Evolutionary conservation across 2,113 vertebrate genomes (phyloP).

Genomic region (Talpa occidentalis): DNA sequence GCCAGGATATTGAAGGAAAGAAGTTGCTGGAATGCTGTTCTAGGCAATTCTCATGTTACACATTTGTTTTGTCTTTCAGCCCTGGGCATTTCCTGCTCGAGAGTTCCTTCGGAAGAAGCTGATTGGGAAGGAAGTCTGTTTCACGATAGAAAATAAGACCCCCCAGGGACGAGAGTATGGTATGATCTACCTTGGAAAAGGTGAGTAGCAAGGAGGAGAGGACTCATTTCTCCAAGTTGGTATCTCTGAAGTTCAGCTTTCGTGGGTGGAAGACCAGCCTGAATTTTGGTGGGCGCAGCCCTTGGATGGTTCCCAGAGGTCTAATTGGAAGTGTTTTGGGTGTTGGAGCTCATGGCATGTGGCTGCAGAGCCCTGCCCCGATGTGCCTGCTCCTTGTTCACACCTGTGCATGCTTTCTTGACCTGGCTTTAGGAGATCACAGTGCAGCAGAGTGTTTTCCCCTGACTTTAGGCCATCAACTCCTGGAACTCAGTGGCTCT

Average conservation of each 20-base stretch:
- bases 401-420: background rate
- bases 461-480: background rate
- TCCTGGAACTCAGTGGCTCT: background rate
- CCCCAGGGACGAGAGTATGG: conserved; percentile 94
- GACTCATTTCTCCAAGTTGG: background rate
- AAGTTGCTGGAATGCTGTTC: conserved; percentile 17
- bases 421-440: background rate
- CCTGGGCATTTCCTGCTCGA: conserved; percentile 97
- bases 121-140: conserved; percentile 99
- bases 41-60: background rate
- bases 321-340: background rate
- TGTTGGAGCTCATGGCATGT: background rate
- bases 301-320: background rate
- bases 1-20: background rate
- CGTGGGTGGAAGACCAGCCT: background rate
- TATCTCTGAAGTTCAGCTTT: background rate
- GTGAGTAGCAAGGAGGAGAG: conserved; percentile 82
- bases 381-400: background rate
- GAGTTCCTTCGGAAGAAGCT: conserved; percentile 98
- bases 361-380: background rate
- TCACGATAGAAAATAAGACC: conserved; percentile 96
- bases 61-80: conserved; percentile 83
- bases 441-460: background rate
- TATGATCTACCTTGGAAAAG: conserved; percentile 96
- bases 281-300: background rate